Conservation (phyloP, 1,140 invertebrate genomes). For the Apis cerana region DNA sequence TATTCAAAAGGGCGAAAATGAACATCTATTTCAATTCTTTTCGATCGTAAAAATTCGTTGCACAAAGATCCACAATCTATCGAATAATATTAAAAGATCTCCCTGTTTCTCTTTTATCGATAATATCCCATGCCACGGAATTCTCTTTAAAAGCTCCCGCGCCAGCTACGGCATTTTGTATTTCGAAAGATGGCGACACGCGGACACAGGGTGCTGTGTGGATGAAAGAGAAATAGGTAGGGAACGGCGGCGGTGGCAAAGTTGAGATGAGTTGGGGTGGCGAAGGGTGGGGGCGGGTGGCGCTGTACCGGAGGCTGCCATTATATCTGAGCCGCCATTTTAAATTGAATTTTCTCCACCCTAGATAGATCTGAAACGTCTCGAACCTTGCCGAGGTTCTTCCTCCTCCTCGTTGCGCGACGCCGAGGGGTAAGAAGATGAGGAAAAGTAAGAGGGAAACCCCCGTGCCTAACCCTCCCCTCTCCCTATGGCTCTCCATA, state of each 20-base stretch:
- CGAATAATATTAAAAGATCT: no score
- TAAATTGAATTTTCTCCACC: slow-evolving; percentile 81
- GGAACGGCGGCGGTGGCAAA: slow-evolving; percentile 69
- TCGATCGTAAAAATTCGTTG: no score
- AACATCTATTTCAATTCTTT: no score
- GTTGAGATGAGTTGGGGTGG: slow-evolving; percentile 72
- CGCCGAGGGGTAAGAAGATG: slow-evolving; percentile 25
- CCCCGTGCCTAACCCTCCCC: not conserved
- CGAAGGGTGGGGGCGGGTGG: slow-evolving; percentile 62
- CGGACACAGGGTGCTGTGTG: slow-evolving; percentile 33
- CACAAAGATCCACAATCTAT: no score
- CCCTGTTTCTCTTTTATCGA: not conserved
- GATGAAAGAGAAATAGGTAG: slow-evolving; percentile 67
- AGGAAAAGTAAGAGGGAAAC: slow-evolving; percentile 28
- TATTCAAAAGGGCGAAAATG: no score
- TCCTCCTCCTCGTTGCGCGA: slow-evolving; percentile 48
- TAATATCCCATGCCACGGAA: not conserved
- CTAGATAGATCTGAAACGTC: slow-evolving; percentile 81
- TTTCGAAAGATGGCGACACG: slow-evolving; percentile 65
- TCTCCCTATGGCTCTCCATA: slow-evolving; percentile 13
- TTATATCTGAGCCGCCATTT: slow-evolving; percentile 82
- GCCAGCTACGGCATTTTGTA: slow-evolving; percentile 62
- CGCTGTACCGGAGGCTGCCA: slow-evolving; percentile 79
- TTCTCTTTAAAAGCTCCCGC: slow-evolving; percentile 51
- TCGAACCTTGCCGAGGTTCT: slow-evolving; percentile 70